Conservation (phyloP, 2,797 vertebrate genomes). For the Lacerta viridis region DNA sequence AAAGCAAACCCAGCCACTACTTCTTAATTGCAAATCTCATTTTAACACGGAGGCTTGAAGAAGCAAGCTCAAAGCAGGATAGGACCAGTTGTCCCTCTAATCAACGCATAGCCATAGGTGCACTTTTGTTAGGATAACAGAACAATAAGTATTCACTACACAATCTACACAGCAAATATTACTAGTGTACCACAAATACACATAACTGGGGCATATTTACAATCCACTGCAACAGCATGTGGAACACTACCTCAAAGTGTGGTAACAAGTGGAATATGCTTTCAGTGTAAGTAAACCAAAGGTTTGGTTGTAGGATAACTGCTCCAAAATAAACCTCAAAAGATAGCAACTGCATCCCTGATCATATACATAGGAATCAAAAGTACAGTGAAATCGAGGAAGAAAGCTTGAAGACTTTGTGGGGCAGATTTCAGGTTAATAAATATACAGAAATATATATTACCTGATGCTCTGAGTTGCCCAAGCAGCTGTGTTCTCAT, state of each 20-base stretch:
- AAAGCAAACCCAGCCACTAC: no score
- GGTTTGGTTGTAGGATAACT: not conserved
- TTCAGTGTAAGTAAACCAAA: not conserved
- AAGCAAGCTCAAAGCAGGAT: not conserved
- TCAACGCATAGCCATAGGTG: not conserved
- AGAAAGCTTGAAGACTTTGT: rapidly evolving
- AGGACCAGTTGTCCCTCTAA: not conserved
- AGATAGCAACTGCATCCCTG: not conserved
- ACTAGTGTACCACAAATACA: not conserved
- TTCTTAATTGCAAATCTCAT: no score
- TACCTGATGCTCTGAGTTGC: constrained; percentile 95
- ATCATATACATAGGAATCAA: not conserved
- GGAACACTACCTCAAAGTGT: not conserved
- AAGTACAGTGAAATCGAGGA: not conserved
- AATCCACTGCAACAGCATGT: rapidly evolving
- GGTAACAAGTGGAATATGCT: not conserved
- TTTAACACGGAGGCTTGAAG: no score
- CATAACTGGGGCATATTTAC: not conserved
- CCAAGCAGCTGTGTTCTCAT: constrained; percentile 95
- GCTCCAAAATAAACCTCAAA: not conserved
- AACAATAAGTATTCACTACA: not conserved
- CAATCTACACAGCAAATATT: not conserved
- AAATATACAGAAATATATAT: constrained; percentile 7
- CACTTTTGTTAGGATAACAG: not conserved
- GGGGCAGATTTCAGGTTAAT: not conserved